phyloP scores from a whole-genome alignment of 2,888 invertebrate genomes.

The Vandiemenella viatica region DNA sequence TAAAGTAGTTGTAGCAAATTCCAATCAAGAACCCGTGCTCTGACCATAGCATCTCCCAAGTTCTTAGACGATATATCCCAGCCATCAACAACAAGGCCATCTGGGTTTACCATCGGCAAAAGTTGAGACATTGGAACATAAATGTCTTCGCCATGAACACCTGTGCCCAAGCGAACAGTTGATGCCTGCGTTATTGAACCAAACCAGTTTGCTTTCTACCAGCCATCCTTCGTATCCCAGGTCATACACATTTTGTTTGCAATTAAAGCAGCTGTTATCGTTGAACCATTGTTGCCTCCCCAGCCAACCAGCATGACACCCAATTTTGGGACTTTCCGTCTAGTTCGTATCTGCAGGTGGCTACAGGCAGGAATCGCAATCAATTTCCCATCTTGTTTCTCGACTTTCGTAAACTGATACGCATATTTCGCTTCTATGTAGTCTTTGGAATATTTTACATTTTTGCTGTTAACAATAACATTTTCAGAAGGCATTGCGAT shows the following conservation, averaged over 20 bases:
- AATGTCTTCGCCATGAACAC: slow-evolving; percentile 50
- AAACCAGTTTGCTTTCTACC: slow-evolving; percentile 69
- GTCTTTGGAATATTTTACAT: no score
- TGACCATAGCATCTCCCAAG: slow-evolving; percentile 70
- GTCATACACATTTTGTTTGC: slow-evolving; percentile 60
- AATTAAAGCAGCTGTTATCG: slow-evolving; percentile 75
- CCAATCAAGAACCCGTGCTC: slow-evolving; percentile 74
- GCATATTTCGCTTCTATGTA: no score
- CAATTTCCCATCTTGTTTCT: no score
- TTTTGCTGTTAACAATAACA: no score
- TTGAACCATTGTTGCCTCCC: slow-evolving; percentile 96
- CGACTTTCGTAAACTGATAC: no score
- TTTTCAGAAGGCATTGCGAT: no score
- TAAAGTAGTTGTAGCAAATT: slow-evolving; percentile 64
- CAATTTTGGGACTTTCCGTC: slow-evolving; percentile 32
- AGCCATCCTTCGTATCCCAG: slow-evolving; percentile 75
- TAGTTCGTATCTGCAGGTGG: slow-evolving; percentile 59
- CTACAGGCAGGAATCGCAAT: slow-evolving; percentile 49
- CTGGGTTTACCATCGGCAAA: slow-evolving; percentile 78
- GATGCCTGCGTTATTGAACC: slow-evolving; percentile 88
- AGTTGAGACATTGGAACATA: slow-evolving; percentile 65
- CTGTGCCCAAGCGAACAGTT: slow-evolving; percentile 67
- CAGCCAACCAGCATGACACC: slow-evolving; percentile 92
- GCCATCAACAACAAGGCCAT: slow-evolving; percentile 77
- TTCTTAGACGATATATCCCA: slow-evolving; percentile 79